A percentile compares a stretch with the other conserved stretches of the same genome.
Conservation (phyloP, 2,888 invertebrate genomes). For the Hoplodrina blanda region DNA sequence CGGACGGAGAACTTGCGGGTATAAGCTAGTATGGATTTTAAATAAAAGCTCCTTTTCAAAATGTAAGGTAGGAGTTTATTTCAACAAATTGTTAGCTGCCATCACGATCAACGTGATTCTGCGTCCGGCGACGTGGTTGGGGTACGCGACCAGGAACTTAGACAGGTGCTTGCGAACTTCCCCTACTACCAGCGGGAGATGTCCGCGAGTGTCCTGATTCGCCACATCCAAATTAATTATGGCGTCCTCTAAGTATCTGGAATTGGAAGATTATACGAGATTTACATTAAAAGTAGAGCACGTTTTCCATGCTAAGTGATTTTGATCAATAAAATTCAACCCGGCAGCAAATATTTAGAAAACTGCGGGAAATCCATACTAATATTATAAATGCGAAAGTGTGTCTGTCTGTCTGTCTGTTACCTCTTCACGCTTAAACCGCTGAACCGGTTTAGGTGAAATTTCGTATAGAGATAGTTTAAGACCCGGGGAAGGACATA, state of each 20-base stretch:
- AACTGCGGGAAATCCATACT: no score
- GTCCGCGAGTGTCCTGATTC: slow-evolving; percentile 94
- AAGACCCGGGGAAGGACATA: no score
- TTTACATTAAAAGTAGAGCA: no score
- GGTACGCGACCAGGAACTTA: slow-evolving; percentile 88
- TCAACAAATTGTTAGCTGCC: slow-evolving; percentile 88
- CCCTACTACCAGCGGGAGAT: slow-evolving; percentile 94
- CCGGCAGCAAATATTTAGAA: no score
- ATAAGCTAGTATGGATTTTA: background rate
- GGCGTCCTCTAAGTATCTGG: slow-evolving; percentile 96
- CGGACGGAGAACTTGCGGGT: no score
- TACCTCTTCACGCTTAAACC: no score
- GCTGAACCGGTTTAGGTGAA: no score
- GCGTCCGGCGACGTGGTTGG: slow-evolving; percentile 92
- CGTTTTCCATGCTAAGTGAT: no score
- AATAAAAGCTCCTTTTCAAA: background rate
- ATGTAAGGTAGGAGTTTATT: slow-evolving; percentile 56
- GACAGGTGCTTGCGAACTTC: slow-evolving; percentile 92
- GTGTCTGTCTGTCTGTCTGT: no score
- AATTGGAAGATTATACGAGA: background rate
- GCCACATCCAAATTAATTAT: slow-evolving; percentile 94
- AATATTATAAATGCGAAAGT: no score
- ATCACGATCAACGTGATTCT: slow-evolving; percentile 93
- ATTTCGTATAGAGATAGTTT: no score
- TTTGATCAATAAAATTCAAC: no score